phyloP scores from a whole-genome alignment of 2,113 vertebrate genomes.

The Chloroceryle aenea region DNA sequence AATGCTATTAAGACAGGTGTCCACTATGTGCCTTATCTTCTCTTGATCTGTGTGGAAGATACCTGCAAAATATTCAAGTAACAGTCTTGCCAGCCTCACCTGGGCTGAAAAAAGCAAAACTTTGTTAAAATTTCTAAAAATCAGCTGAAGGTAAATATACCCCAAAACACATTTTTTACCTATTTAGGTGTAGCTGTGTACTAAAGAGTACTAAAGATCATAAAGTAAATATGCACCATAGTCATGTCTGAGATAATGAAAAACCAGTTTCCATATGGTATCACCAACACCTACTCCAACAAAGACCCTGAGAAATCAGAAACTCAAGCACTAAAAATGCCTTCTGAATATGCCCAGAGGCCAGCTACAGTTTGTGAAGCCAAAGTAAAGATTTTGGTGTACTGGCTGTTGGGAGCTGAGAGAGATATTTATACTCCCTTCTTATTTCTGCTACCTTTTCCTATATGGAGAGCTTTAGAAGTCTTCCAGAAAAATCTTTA shows the following conservation, averaged over 20 bases:
- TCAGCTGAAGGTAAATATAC: background rate
- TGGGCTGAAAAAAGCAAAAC: background rate
- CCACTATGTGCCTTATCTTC: background rate
- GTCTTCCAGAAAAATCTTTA: background rate
- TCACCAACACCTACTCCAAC: rapidly evolving
- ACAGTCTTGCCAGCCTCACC: background rate
- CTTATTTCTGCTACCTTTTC: background rate
- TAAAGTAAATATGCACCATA: background rate
- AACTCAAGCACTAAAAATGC: background rate
- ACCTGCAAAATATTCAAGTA: background rate
- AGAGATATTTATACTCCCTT: background rate
- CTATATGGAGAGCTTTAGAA: background rate
- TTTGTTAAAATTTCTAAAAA: background rate
- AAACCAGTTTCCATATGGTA: background rate
- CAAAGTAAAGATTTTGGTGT: background rate
- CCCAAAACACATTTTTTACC: background rate
- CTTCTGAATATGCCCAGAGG: background rate
- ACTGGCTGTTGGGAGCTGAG: background rate
- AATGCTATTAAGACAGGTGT: background rate
- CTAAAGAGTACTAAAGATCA: background rate
- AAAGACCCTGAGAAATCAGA: background rate
- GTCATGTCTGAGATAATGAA: background rate
- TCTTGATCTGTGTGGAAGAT: background rate
- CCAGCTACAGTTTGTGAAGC: background rate
- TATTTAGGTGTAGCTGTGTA: background rate